These are phyloP conservation scores for Avahi laniger DNA, from an alignment of 2,797 vertebrate genomes.

Conservation along the genomic window DNA sequence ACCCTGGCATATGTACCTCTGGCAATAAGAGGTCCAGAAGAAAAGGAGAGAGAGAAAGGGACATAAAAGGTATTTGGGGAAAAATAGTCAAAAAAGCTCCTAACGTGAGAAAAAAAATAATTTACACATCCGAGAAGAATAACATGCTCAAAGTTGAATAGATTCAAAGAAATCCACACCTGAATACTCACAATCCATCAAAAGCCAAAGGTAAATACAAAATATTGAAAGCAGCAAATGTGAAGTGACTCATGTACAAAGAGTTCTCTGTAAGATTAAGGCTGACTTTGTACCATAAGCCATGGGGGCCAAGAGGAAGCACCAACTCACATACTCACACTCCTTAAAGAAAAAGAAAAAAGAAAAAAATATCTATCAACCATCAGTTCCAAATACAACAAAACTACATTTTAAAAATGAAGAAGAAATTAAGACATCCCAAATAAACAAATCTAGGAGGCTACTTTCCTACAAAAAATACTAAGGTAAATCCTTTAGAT, in stretches of 20 bases:
- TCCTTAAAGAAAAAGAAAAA: not conserved
- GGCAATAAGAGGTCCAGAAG: not conserved
- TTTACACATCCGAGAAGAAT: not conserved
- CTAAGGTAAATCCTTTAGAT: not conserved
- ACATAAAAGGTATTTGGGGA: not conserved
- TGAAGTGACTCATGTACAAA: not conserved
- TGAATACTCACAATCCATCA: not conserved
- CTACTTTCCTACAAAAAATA: not conserved
- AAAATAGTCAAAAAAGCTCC: not conserved
- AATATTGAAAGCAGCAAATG: not conserved
- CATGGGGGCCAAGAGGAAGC: not conserved
- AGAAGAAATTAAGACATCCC: not conserved
- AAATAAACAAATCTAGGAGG: not conserved
- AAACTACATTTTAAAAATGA: not conserved
- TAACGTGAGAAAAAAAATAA: not conserved
- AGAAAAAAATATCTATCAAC: fast-evolving
- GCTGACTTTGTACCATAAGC: not conserved
- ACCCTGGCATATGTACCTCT: not conserved
- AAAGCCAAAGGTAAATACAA: not conserved
- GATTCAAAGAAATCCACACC: not conserved
- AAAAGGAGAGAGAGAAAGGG: not conserved
- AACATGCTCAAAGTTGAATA: not conserved
- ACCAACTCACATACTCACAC: not conserved
- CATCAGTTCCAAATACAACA: not conserved
- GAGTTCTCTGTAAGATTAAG: not conserved